Conservation (phyloP, 37 sponge, comb jelly and placozoan genomes). For the Beroe ovata region DNA sequence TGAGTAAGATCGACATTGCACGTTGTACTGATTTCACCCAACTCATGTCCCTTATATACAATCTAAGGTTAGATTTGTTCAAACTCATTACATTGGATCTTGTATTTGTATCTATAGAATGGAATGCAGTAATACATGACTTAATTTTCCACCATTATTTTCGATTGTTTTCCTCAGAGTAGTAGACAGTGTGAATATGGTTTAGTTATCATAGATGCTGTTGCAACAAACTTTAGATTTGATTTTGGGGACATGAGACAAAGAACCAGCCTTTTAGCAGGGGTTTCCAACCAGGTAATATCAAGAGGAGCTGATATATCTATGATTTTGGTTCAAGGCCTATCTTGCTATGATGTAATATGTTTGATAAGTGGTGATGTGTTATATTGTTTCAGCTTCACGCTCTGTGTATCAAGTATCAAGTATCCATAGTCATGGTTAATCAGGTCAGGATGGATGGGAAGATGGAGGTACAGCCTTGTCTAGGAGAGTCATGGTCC, state of each 20-base stretch:
- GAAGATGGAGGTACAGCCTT: constrained; percentile 31
- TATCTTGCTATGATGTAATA: too few relatives aligned
- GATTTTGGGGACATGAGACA: constrained; percentile 63
- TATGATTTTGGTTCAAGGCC: too few relatives aligned
- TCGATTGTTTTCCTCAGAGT: neutral
- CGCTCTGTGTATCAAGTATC: neutral
- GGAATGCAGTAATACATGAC: too few relatives aligned
- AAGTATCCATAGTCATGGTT: neutral
- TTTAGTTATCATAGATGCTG: constrained; percentile 5
- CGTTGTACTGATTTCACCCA: constrained; percentile 53
- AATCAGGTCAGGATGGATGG: constrained; percentile 64
- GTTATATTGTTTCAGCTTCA: constrained; percentile 26
- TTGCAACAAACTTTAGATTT: constrained; percentile 29
- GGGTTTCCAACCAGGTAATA: constrained; percentile 3
- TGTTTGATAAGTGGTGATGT: too few relatives aligned
- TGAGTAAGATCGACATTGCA: neutral
- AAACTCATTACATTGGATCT: neutral
- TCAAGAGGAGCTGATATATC: too few relatives aligned
- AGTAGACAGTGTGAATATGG: constrained; percentile 42
- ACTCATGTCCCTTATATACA: neutral
- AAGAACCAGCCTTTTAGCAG: constrained; percentile 41
- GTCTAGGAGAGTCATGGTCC: constrained; percentile 59
- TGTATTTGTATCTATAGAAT: too few relatives aligned
- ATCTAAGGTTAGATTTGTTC: constrained; percentile 11
- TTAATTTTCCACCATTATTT: neutral